Conservation (phyloP, 2,888 invertebrate species). For the Villa cingulata region DNA sequence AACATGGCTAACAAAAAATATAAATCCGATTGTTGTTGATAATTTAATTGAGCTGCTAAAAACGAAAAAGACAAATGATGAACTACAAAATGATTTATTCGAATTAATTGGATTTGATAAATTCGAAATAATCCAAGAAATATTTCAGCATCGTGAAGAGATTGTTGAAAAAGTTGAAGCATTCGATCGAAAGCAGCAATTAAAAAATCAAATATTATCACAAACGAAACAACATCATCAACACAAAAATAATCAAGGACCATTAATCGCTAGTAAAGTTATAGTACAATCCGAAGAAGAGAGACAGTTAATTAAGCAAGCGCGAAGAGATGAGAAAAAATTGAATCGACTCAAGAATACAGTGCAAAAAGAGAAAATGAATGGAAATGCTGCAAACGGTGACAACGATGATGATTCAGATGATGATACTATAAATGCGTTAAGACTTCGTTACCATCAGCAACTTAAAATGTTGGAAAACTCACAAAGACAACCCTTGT, state of each 20-base stretch:
- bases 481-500: constrained; percentile 27
- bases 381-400: constrained; percentile 32
- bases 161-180: constrained; percentile 35
- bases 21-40: constrained; percentile 46
- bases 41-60: constrained; percentile 47
- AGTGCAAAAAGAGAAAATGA: constrained; percentile 20
- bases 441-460: constrained; percentile 28
- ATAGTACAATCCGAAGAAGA: constrained; percentile 74
- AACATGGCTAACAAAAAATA: constrained; percentile 41
- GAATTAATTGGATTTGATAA: constrained; percentile 80
- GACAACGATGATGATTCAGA: constrained; percentile 26
- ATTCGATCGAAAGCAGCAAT: constrained; percentile 18
- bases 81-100: constrained; percentile 70
- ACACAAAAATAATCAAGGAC: constrained; percentile 29
- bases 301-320: constrained; percentile 57
- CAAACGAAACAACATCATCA: constrained; percentile 22
- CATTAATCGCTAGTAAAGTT: constrained; percentile 65
- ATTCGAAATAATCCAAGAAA: constrained; percentile 56
- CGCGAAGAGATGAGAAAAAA: constrained; percentile 75
- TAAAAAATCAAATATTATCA: constrained; percentile 10
- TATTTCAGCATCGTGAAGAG: constrained; percentile 50
- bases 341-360: constrained; percentile 33
- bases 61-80: constrained; percentile 47
- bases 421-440: constrained; percentile 34
- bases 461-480: constrained; percentile 28